A percentile compares a stretch with the other conserved stretches of the same genome.
Evolutionary conservation across 2,113 vertebrate species (phyloP).

Genomic region (Sinocyclocheilus anophthalmus): DNA sequence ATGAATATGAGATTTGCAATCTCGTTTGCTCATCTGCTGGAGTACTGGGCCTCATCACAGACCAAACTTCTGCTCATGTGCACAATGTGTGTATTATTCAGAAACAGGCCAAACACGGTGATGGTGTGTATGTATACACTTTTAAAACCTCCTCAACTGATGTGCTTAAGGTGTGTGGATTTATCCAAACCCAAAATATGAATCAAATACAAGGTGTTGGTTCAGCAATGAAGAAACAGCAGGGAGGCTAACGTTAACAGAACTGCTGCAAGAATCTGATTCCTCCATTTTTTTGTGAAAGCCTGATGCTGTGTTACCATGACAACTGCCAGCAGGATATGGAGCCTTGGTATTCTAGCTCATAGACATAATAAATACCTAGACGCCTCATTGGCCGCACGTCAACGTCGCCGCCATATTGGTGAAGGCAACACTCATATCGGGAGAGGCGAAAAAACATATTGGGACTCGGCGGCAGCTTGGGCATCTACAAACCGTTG

Average conservation of each 20-base stretch:
- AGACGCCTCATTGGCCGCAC: no score
- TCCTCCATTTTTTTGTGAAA: background rate
- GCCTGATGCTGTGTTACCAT: constrained; percentile 33
- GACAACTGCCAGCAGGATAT: constrained; percentile 33
- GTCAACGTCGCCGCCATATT: no score
- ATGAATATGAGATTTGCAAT: constrained; percentile 7
- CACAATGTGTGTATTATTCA: background rate
- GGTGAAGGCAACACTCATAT: no score
- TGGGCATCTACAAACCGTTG: no score
- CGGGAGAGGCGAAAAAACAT: no score
- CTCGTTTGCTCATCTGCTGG: background rate
- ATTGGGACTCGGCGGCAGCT: no score
- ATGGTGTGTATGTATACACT: background rate
- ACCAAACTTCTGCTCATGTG: background rate
- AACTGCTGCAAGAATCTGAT: background rate
- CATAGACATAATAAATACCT: no score
- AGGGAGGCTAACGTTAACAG: background rate
- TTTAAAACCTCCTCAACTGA: background rate
- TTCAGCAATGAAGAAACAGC: background rate
- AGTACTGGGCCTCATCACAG: background rate
- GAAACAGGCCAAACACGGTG: no score
- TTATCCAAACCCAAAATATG: background rate
- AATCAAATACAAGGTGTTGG: background rate
- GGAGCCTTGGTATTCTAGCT: background rate
- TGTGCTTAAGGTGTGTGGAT: background rate